Conservation (phyloP, 2,888 invertebrate genomes). For the Oxystoma pomonae region DNA sequence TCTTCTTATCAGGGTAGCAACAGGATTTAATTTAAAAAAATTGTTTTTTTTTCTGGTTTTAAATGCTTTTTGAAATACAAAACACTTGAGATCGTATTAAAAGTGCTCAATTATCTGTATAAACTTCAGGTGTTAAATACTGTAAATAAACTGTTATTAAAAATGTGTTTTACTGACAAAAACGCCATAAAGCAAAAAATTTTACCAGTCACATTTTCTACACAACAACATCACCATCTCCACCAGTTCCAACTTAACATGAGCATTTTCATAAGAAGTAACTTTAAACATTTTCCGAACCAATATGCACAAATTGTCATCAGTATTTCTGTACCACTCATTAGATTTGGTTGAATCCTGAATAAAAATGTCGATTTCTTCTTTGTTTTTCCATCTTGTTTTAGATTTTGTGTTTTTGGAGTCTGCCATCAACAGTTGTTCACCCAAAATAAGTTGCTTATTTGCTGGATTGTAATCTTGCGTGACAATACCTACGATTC, state of each 20-base stretch:
- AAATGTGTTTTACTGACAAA: no score
- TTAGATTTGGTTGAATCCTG: conserved; percentile 45
- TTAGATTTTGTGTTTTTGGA: conserved; percentile 8
- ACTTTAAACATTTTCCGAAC: conserved; percentile 53
- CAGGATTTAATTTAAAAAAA: neutral
- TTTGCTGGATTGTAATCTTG: conserved; percentile 42
- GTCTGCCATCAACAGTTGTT: conserved; percentile 14
- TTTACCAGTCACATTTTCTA: conserved; percentile 57
- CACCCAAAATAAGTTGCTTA: conserved; percentile 21
- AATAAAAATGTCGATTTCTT: conserved; percentile 44
- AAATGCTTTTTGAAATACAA: no score
- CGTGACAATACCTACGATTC: conserved; percentile 48
- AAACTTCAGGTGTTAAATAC: no score
- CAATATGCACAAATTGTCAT: conserved; percentile 53
- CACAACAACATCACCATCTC: conserved; percentile 56
- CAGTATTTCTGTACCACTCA: conserved; percentile 58
- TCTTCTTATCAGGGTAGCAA: neutral
- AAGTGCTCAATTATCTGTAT: no score
- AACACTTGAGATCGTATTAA: no score
- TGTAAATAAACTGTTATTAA: no score
- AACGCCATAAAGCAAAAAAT: no score
- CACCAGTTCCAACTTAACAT: conserved; percentile 61
- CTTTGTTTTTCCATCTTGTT: conserved; percentile 32
- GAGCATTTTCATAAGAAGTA: conserved; percentile 56
- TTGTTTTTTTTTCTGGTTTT: no score